Percentiles rank a stretch among this genome's conserved stretches.
phyloP scores from a whole-genome alignment of 2,797 vertebrate species.

The Mionectes olivaceus region DNA sequence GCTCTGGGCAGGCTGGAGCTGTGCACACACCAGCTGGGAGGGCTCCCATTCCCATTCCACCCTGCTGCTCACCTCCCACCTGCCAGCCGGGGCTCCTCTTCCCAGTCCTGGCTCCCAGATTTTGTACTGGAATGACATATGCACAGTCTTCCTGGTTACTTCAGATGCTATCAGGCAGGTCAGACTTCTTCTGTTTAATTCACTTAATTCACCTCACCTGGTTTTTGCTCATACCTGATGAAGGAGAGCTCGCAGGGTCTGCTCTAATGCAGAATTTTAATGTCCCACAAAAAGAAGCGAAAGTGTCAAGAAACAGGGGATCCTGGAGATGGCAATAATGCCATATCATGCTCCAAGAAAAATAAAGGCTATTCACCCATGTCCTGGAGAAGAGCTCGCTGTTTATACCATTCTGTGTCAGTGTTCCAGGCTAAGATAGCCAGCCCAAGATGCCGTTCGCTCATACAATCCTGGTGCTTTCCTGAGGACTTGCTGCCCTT shows the following conservation, averaged over 20 bases:
- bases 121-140: neutral
- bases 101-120: neutral
- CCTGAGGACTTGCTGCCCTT: neutral
- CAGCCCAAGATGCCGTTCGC: neutral
- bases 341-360: neutral
- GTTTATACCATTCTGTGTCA: neutral
- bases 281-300: neutral
- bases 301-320: neutral
- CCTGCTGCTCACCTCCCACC: neutral
- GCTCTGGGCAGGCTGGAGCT: neutral
- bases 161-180: neutral
- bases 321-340: neutral
- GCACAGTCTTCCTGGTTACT: neutral
- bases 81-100: constrained; percentile 39
- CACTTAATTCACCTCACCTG: neutral
- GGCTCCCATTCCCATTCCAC: neutral
- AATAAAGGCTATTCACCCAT: no score
- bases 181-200: neutral
- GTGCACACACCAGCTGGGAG: neutral
- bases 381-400: neutral
- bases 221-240: neutral
- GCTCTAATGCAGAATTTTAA: neutral
- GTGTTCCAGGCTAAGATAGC: neutral
- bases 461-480: neutral
- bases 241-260: neutral